Evolutionary conservation across 2,113 vertebrate species (phyloP).

Genomic region (Coracopsis vasa): DNA sequence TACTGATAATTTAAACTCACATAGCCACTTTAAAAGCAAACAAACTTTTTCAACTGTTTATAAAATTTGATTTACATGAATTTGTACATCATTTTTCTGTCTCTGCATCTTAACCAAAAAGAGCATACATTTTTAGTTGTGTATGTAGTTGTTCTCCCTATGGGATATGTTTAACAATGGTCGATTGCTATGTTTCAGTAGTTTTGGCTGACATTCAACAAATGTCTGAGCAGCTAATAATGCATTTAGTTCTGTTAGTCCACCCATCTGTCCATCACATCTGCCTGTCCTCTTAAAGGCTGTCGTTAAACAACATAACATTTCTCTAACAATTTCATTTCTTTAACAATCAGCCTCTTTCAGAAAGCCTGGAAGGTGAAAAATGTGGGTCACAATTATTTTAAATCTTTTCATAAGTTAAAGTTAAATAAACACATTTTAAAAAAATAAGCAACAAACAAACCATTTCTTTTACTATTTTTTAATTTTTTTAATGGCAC

Average conservation of each 20-base stretch:
- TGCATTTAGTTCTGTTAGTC: slow-evolving; percentile 51
- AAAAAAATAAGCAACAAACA: slow-evolving; percentile 7
- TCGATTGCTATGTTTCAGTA: slow-evolving; percentile 42
- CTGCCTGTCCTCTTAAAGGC: slow-evolving; percentile 43
- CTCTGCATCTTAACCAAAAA: background rate
- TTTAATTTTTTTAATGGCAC: background rate
- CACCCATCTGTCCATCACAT: slow-evolving; percentile 64
- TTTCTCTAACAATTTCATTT: slow-evolving; percentile 25
- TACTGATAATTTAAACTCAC: background rate
- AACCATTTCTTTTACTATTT: background rate
- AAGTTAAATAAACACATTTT: background rate
- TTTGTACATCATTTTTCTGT: background rate
- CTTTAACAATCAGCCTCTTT: slow-evolving; percentile 9
- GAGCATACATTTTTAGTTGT: background rate
- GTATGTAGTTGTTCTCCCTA: background rate
- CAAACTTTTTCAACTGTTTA: background rate
- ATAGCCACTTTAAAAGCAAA: background rate
- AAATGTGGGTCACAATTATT: background rate
- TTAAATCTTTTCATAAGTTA: background rate
- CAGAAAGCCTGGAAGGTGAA: slow-evolving; percentile 40
- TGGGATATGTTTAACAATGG: slow-evolving; percentile 49
- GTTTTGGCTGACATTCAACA: slow-evolving; percentile 63
- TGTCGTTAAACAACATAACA: slow-evolving; percentile 32
- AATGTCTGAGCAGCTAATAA: slow-evolving; percentile 65
- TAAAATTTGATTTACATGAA: background rate